phyloP scores from a whole-genome alignment of 2,113 vertebrate species.

The Cepphus grylle region DNA sequence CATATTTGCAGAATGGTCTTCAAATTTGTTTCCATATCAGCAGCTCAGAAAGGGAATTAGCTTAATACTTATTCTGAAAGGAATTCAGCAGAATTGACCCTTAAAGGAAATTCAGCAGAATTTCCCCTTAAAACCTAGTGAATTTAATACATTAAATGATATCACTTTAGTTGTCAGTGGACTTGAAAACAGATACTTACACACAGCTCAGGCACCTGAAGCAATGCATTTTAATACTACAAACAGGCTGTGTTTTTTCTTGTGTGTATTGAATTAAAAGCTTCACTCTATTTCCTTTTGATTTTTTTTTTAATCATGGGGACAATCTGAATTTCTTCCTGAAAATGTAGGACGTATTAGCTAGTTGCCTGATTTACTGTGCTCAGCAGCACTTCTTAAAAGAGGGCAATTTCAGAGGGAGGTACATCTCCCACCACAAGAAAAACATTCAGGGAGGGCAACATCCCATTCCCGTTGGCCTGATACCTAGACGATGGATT shows the following conservation, averaged over 20 bases:
- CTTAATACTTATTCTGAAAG: background rate
- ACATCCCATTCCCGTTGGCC: background rate
- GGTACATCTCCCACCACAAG: background rate
- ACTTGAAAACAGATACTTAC: background rate
- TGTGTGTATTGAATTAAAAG: background rate
- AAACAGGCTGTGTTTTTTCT: background rate
- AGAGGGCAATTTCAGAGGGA: background rate
- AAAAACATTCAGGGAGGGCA: background rate
- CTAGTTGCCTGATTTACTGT: background rate
- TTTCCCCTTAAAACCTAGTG: background rate
- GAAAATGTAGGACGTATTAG: background rate
- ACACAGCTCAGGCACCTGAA: background rate
- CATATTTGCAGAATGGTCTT: background rate
- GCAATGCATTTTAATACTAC: background rate
- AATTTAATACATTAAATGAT: background rate
- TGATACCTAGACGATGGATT: background rate
- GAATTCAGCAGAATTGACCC: background rate
- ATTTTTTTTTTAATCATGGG: background rate
- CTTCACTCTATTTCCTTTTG: background rate
- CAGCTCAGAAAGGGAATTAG: background rate
- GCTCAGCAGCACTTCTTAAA: background rate
- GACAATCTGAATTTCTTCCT: background rate
- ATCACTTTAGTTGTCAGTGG: background rate
- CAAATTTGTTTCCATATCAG: background rate
- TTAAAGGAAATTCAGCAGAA: no score